phyloP scores from a whole-genome alignment of 2,888 invertebrate genomes.

The Polydesmus complanatus region DNA sequence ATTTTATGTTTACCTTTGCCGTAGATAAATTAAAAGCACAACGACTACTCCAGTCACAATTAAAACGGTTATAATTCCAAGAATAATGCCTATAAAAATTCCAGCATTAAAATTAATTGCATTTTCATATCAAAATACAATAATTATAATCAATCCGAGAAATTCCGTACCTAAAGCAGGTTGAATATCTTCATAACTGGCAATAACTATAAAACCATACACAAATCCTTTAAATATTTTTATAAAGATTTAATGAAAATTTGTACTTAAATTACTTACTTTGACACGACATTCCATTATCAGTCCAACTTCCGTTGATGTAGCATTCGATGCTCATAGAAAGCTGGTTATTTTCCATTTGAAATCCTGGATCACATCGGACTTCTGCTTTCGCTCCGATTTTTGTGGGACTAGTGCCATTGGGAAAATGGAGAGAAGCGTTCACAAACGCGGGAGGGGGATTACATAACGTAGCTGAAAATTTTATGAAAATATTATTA shows the following conservation, averaged over 20 bases:
- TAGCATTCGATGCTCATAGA: neutral
- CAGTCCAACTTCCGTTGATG: slow-evolving; percentile 6
- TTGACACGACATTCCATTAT: neutral
- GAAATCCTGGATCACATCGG: slow-evolving; percentile 3
- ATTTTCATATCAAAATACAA: neutral
- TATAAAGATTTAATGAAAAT: no score
- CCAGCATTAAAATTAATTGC: neutral
- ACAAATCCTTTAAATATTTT: neutral
- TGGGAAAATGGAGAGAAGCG: slow-evolving; percentile 4
- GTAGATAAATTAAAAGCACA: neutral
- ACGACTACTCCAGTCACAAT: neutral
- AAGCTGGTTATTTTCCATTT: neutral
- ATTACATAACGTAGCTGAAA: slow-evolving; percentile 7
- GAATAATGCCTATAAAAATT: neutral
- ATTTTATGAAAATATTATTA: neutral
- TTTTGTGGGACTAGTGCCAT: neutral
- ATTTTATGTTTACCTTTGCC: neutral
- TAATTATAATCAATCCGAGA: no score
- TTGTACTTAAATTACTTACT: no score
- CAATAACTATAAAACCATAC: neutral
- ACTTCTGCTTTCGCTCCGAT: slow-evolving; percentile 5
- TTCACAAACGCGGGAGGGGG: slow-evolving; percentile 6
- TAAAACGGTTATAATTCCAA: neutral
- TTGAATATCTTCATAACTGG: neutral
- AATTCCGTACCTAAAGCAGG: neutral